Evolutionary conservation across 2,797 vertebrate species (phyloP), one percentile per base, ranked within the genome.

Genomic region (Mallotus villosus): DNA sequence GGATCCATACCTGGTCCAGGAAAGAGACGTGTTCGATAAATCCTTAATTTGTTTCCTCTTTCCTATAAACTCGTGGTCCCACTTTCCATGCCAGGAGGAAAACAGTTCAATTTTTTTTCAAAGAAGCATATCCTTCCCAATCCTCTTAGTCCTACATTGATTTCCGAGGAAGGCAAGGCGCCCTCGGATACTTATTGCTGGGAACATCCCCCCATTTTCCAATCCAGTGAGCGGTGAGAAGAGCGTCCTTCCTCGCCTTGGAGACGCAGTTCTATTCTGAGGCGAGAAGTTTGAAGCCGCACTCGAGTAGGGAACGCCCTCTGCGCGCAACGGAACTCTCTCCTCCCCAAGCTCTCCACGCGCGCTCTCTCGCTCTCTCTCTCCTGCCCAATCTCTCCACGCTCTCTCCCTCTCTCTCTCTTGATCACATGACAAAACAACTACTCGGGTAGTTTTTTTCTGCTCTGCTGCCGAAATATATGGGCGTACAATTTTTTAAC

Each of bases 1-100:
- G 89, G 84, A 82, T 97, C 97, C 95, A 97, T 97, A 75, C 79
- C 78, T 5, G 21, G 9, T 19, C 63, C 37, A 34, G 61, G 32
- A 67, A 60, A 4, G 19, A 63, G 29, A 5, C 34, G 64, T 17
- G 41, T 17, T 66, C 41, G n/a, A 25, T 49, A 21, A 41, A 51
- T 55, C 19, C 51, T 55, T 11, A 55, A n/a, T 6, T n/a, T 41
- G 34, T 53, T 71, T 21, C 24, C 21, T 27, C 25, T 37, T 24
- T 34, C 57, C 41, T 12, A 25, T 70, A 67, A 27, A 41, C 49
- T n/a, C 21, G 25, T 1, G 11, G 1, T 61, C 17, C 51, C 21
- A 21, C 19, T 68, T 59, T 4, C 46, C 32, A 66, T 6, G 1
- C 37, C 25, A 46, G 27, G 63, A 24, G 9, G 64, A 27, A 53